Evolutionary conservation across 2,797 vertebrate species (phyloP).

Genomic region (Caiman crocodilus): DNA sequence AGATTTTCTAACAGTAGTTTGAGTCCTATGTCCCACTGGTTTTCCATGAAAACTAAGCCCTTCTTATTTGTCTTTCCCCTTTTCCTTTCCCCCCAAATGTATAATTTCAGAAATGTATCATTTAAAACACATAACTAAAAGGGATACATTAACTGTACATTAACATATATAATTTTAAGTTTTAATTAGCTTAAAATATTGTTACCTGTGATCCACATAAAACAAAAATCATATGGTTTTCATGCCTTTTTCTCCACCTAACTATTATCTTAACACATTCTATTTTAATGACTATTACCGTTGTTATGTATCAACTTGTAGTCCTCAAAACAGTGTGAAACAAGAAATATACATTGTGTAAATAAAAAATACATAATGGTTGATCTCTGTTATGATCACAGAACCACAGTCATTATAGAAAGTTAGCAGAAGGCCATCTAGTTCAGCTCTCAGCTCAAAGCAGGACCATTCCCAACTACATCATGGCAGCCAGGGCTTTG

Average conservation of each 20-base stretch:
- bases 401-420: no score
- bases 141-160: neutral
- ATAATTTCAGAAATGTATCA: neutral
- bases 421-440: no score
- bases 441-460: no score
- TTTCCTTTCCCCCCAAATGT: neutral
- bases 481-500: no score
- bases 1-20: neutral
- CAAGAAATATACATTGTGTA: neutral
- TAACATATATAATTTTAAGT: neutral
- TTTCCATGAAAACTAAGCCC: neutral
- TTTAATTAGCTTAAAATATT: neutral
- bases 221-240: neutral
- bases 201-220: neutral
- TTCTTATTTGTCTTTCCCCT: neutral
- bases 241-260: neutral
- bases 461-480: no score
- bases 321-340: neutral
- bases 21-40: neutral
- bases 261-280: neutral
- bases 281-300: neutral
- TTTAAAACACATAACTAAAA: neutral
- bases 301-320: neutral
- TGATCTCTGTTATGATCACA: neutral
- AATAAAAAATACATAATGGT: neutral